phyloP scores from a whole-genome alignment of 30 jellyfish, hydroid and myxozoan genomes.

The Nemopilema nomurai region DNA sequence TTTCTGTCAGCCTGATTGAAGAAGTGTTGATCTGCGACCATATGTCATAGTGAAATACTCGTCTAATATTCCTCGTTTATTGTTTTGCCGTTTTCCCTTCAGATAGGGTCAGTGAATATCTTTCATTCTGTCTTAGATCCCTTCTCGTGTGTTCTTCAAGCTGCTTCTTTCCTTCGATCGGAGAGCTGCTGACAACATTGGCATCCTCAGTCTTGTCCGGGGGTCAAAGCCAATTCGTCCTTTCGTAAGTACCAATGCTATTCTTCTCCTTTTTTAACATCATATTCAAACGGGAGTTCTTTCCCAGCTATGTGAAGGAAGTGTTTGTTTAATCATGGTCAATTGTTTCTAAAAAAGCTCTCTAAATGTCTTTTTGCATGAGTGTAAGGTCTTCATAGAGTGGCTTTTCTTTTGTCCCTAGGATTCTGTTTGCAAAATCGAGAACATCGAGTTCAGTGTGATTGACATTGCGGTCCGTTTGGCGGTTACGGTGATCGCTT shows the following conservation, averaged over 20 bases:
- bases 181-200: slow-evolving; percentile 68
- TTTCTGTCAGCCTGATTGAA: no score
- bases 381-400: background rate
- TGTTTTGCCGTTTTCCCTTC: no score
- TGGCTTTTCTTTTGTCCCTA: background rate
- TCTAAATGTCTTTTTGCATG: background rate
- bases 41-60: no score
- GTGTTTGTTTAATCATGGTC: no score
- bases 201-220: slow-evolving; percentile 73
- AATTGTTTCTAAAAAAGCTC: no score
- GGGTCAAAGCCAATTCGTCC: slow-evolving; percentile 84
- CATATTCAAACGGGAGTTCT: no score
- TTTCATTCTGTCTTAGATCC: slow-evolving; percentile 62
- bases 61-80: no score
- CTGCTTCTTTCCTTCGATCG: slow-evolving; percentile 76
- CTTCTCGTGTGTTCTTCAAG: slow-evolving; percentile 71
- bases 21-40: no score
- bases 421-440: slow-evolving; percentile 77
- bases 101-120: no score
- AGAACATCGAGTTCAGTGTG: slow-evolving; percentile 59
- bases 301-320: no score
- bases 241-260: slow-evolving; percentile 77
- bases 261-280: no score
- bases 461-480: slow-evolving; percentile 83
- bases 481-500: slow-evolving; percentile 93